Evolutionary conservation across 2,113 vertebrate species (phyloP), one percentile per base, ranked within the genome.

Genomic region (Ranitomeya variabilis): DNA sequence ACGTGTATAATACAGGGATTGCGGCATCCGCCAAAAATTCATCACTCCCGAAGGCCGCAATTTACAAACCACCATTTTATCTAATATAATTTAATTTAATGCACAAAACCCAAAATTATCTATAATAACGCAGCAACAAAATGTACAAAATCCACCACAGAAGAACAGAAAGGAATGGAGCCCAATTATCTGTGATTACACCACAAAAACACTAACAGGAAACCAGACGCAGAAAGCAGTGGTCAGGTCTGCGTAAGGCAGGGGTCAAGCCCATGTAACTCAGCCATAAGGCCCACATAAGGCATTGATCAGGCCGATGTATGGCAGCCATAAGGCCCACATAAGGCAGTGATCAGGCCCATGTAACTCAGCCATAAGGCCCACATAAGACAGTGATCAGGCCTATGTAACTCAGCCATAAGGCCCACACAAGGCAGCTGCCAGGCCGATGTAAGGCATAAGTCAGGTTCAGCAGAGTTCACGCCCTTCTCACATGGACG

Each of bases 81-180:
- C 54, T 83, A 83, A 83, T 88, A 60, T 26, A 81, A 81, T 73
- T 87, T 87, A 86, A 51, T 79, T 80, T 80, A 59, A 59, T 81
- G 66, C 19, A 69, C 67, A 82, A 88, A 86, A 51, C 19, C 52
- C 60, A 82, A 11, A 82, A 82, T 88, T n/a, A 82, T 88, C 52
- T n/a, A 18, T 71, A 59, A 74, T 83, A 83, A 80, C 57, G 81
- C 12, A 64, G 15, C 11, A 52, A 54, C 45, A 12, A 69, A 81
- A 21, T 26, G 54, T 80, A 59, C 54, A 23, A 13, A 80, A 59
- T 59, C 23, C 7, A 60, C 55, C 16, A 16, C 26, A 51, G 16
- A 52, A 83, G 45, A 66, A 83, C 81, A 69, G 62, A 69, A 64
- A 5, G 26, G 21, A 3, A 13, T 21, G 14, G n/a, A 62, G 66